Evolutionary conservation across 2,113 vertebrate genomes (phyloP), one percentile per base, ranked within the genome.

Genomic region (Phaetusa simplex): DNA sequence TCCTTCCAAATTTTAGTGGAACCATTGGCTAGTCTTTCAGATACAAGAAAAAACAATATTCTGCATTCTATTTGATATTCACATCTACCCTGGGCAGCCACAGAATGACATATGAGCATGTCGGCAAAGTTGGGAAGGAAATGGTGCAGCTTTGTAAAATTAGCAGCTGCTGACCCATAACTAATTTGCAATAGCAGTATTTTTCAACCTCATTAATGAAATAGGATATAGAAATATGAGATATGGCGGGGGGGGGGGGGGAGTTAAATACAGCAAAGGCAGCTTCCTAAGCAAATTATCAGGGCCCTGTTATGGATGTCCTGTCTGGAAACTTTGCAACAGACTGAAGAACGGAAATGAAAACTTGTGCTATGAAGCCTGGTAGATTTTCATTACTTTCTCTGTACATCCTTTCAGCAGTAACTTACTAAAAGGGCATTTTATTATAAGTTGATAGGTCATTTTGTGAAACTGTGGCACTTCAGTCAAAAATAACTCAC

Each of bases 111-210:
- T 61, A 89, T 18, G 65, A 96, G 61, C 13, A 17, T 0, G 6
- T 45, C 59, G 78, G 20, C 52, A 93, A 94, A 82, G 73, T 73
- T 45, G 34, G 86, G 91, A 91, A 93, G 59, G 69, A 96, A 96
- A 91, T 61, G 53, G 47, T 59, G 23, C 49, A 79, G 65, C 52
- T 62, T 72, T 76, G 73, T 82, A 94, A 94, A 96, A 94, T 93
- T 52, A 95, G 70, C 89, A 96, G 93, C 77, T 96, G 77, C 73
- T 94, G 93, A 96, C 77, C 91, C 73, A 40, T 91, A 94, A 94
- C 73, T 93, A 87, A 91, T 93, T 91, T 12, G 8, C 36, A 87
- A 76, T 40, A 82, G 73, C 65, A 38, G 61, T 84, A 91, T 95
- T 94, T 96, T 95, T 89, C 40, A 95, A 95, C 16, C 52, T 91